Evolutionary conservation across 2,888 invertebrate genomes (phyloP), one percentile per base, ranked within the genome.

Genomic region (Amiota communis): DNA sequence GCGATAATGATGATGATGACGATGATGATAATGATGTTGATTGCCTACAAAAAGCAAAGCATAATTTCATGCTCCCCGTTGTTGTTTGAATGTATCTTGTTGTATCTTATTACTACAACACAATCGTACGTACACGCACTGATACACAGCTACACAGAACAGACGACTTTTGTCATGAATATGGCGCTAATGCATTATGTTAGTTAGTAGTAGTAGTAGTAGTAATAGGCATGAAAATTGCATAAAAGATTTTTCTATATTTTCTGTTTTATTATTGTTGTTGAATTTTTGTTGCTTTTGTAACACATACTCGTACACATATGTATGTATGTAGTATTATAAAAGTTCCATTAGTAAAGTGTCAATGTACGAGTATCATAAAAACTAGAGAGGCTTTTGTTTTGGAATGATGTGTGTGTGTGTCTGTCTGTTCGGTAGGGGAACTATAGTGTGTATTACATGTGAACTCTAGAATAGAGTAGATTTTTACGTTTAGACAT

Each of bases 301-400:
- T 53, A n/a, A 13, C 36, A 36, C 36, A 36, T 53, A 9, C 10
- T 2, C n/a, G n/a, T n/a, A n/a, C n/a, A n/a, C n/a, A n/a, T n/a
- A n/a, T n/a, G n/a, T n/a, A n/a, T n/a, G n/a, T n/a, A n/a, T n/a
- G 12, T 53, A 53, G 23, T 20, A n/a, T 63, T 53, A 68, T 68
- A 68, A 68, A 68, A 68, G 51, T 68, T 68, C 67, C 67, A 68
- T 68, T 68, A 68, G 67, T 48, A 46, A 51, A 68, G 67, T 68
- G 67, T 68, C 67, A 68, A 68, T 68, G 53, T 47, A 65, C 65
- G 65, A 36, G 36, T 36, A 36, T 36, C 36, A 36, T 36, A 36
- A 36, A 36, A 36, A 36, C 36, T 36, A 36, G 36, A 36, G 36
- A 36, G 6, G 36, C 36, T 36, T 36, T 36, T 36, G 36, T 36